A percentile compares a stretch with the other conserved stretches of the same genome.
These are phyloP conservation scores for Napeogenes inachia DNA, from an alignment of 2,888 invertebrate genomes.

Conservation along the genomic window DNA sequence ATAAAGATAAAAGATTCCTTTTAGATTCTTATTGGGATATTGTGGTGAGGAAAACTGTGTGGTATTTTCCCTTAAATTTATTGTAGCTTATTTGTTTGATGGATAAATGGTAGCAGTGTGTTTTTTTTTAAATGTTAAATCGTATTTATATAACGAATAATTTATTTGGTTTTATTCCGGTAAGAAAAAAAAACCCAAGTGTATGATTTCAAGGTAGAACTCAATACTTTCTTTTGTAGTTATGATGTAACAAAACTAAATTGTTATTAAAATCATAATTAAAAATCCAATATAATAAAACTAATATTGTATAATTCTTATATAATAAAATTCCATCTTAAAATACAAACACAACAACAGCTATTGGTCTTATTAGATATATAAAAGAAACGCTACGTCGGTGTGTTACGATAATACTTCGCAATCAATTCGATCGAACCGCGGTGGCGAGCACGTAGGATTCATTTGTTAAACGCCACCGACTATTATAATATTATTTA, in stretches of 20 bases:
- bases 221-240: too few relatives aligned
- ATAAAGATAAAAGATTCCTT: conserved; percentile 13
- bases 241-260: too few relatives aligned
- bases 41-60: conserved; percentile 10
- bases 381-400: conserved; percentile 17
- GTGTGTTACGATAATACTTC: conserved; percentile 21
- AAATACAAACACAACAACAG: conserved; percentile 1
- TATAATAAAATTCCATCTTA: conserved; percentile 8
- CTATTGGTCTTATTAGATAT: conserved; percentile 15
- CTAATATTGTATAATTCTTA: background rate
- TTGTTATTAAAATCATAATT: too few relatives aligned
- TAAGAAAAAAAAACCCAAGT: too few relatives aligned
- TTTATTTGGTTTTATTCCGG: too few relatives aligned
- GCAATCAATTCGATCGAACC: conserved; percentile 30
- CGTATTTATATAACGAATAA: too few relatives aligned
- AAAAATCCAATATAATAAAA: background rate
- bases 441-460: conserved; percentile 63
- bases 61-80: conserved; percentile 5
- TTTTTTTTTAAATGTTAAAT: too few relatives aligned
- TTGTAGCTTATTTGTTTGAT: background rate
- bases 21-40: conserved; percentile 17
- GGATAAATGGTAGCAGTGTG: background rate
- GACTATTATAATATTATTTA: conserved; percentile 63
- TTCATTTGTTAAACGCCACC: conserved; percentile 67
- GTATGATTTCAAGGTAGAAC: too few relatives aligned